Evolutionary conservation across 2,888 invertebrate species (phyloP).

Genomic region (Catocala nupta): DNA sequence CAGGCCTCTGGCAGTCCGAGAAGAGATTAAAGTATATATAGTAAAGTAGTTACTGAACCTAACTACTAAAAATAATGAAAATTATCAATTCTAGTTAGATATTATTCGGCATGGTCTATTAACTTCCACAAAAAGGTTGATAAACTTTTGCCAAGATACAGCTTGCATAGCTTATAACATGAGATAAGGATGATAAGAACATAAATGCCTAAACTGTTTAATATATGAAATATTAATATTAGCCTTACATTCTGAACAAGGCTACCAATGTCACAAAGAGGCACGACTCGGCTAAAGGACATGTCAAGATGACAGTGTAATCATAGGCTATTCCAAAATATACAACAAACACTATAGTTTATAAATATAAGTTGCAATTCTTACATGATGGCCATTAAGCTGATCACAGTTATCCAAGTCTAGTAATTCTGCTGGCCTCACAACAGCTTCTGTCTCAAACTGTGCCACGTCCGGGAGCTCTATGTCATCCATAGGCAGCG

Average conservation of each 20-base stretch:
- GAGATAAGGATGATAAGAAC: constrained; percentile 2
- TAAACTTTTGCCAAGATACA: constrained; percentile 4
- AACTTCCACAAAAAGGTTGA: constrained; percentile 2
- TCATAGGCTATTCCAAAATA: no score
- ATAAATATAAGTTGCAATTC: constrained; percentile 38
- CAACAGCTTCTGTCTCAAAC: constrained; percentile 89
- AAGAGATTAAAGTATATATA: no score
- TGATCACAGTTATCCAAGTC: constrained; percentile 85
- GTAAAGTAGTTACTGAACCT: background rate
- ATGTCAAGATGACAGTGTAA: no score
- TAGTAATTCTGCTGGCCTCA: constrained; percentile 88
- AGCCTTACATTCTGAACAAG: no score
- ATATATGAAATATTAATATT: no score
- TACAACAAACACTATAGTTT: no score
- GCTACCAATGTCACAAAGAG: no score
- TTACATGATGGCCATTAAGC: constrained; percentile 87
- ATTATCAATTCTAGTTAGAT: background rate
- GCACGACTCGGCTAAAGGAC: no score
- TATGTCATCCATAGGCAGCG: constrained; percentile 89
- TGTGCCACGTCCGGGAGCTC: constrained; percentile 88
- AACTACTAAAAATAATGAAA: background rate
- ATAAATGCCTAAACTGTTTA: background rate
- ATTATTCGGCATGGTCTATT: background rate
- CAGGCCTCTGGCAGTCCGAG: no score
- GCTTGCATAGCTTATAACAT: background rate